Evolutionary conservation across 35 echinoderm and acorn worm genomes (phyloP), one percentile per base, ranked within the genome.

Genomic region (Eucidaris tribuloides): DNA sequence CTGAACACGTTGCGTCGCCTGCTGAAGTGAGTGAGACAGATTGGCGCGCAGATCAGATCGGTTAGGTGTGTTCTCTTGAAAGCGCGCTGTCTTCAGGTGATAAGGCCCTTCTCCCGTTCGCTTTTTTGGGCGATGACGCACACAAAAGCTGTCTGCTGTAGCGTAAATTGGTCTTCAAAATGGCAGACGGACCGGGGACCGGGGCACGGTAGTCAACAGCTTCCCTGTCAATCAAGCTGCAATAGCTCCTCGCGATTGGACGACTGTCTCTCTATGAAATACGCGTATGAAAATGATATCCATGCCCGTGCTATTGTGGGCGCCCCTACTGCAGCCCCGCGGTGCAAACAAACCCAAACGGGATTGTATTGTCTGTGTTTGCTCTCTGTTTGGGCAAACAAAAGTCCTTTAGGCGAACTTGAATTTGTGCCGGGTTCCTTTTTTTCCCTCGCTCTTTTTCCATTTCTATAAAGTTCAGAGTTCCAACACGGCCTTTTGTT

Each of bases 351-450:
- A 27, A 37, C 29, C 32, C 19, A 54, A n/a, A 54, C 25, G n/a
- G 36, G 25, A 23, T 22, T 74, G 68, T 44, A 74, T 74, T 74
- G 68, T 74, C 68, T 74, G 68, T 5, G 37, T 74, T 74, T 74
- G 68, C 68, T 74, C 37, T 74, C 68, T 74, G 24, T 44, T 14
- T 19, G 44, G 48, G 68, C 68, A 74, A 74, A 74, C 68, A 74
- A 74, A 43, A 40, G 68, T 42, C 68, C 68, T 74, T 74, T 74
- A 40, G 68, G 14, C 44, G 68, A n/a, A 74, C 68, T 74, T 74
- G 68, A 74, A 74, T 74, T 74, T 74, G 68, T 74, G 68, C 68
- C 68, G 44, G 44, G n/a, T n/a, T n/a, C n/a, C n/a, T 74, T 74
- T 74, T 44, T 74, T 44, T 32, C 37, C 22, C 35, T 74, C 68